Percentiles rank a stretch among this genome's conserved stretches.
These are phyloP conservation scores for Panulirus ornatus DNA, from an alignment of 1,140 invertebrate species.

Conservation along the genomic window DNA sequence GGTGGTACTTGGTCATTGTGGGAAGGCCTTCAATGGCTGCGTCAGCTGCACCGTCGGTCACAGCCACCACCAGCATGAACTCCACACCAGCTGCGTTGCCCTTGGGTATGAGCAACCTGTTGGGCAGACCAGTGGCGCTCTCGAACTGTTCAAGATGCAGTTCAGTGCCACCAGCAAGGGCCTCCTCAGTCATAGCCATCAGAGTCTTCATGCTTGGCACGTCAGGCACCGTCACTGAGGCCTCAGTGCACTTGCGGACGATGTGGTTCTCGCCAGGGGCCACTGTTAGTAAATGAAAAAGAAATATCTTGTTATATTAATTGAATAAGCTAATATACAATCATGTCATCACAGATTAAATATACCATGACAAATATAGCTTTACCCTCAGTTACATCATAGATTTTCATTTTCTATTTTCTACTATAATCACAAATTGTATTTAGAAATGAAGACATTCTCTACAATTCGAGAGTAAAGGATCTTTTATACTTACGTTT, in stretches of 20 bases:
- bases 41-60: constrained; percentile 37
- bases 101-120: constrained; percentile 55
- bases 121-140: constrained; percentile 45
- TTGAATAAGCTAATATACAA: too few species aligned
- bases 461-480: too few species aligned
- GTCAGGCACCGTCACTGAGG: constrained; percentile 50
- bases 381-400: too few species aligned
- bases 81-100: constrained; percentile 27
- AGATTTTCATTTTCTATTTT: too few species aligned
- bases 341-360: too few species aligned
- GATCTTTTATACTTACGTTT: constrained; percentile 6
- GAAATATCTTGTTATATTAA: neutral
- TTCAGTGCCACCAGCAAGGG: neutral
- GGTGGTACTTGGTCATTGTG: neutral
- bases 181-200: constrained; percentile 14
- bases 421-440: too few species aligned
- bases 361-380: too few species aligned
- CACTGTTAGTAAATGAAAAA: neutral
- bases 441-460: too few species aligned
- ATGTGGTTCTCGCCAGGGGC: constrained; percentile 20
- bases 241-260: constrained; percentile 9
- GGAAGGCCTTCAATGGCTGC: constrained; percentile 5
- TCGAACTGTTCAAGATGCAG: constrained; percentile 13
- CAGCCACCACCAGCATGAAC: constrained; percentile 35
- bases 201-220: constrained; percentile 51